phyloP scores from a whole-genome alignment of 2,888 invertebrate species.

The Herminia tarsipennalis region DNA sequence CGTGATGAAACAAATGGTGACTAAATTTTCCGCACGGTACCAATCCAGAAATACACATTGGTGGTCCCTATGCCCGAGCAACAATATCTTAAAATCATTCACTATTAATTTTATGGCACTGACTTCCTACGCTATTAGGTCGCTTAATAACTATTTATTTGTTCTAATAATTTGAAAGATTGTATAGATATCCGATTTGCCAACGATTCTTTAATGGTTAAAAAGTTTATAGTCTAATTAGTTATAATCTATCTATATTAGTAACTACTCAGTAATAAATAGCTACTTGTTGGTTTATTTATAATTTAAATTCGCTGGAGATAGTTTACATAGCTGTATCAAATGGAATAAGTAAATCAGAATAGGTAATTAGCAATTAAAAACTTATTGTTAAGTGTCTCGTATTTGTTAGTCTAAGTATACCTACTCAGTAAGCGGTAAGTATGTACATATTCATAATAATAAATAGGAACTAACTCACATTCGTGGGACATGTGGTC shows the following conservation, averaged over 20 bases:
- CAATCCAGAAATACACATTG: slow-evolving; percentile 80
- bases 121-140: background rate
- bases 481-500: slow-evolving; percentile 51
- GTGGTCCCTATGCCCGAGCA: slow-evolving; percentile 61
- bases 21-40: slow-evolving; percentile 84
- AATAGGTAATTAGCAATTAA: too few relatives aligned
- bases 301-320: too few relatives aligned
- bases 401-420: slow-evolving; percentile 24
- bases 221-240: too few relatives aligned
- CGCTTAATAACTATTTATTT: too few relatives aligned
- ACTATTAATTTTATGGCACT: slow-evolving; percentile 53
- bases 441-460: slow-evolving; percentile 33
- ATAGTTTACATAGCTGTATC: too few relatives aligned
- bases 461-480: slow-evolving; percentile 44
- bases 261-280: too few relatives aligned
- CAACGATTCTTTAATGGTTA: too few relatives aligned
- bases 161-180: too few relatives aligned
- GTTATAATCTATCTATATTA: too few relatives aligned
- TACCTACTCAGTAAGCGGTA: slow-evolving; percentile 21
- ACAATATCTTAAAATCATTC: slow-evolving; percentile 36
- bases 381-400: slow-evolving; percentile 39
- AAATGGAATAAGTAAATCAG: too few relatives aligned
- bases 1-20: slow-evolving; percentile 69
- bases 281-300: too few relatives aligned
- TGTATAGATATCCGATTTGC: too few relatives aligned